Evolutionary conservation across 2,888 invertebrate genomes (phyloP).

Genomic region (Pollenia angustigena): DNA sequence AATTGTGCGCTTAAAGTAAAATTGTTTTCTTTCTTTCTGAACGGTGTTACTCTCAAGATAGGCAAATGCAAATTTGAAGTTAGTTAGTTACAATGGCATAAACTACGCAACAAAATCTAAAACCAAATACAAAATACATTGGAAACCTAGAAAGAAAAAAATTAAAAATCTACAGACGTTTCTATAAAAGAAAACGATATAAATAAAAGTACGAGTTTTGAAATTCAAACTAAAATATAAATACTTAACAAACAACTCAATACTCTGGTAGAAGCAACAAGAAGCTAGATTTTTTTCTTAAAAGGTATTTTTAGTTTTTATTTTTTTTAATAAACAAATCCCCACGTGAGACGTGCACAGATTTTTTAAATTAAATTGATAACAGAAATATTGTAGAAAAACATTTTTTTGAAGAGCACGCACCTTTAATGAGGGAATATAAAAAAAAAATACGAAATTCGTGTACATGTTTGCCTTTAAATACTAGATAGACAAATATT

Average conservation of each 20-base stretch:
- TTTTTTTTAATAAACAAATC: constrained; percentile 60
- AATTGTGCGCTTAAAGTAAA: constrained; percentile 19
- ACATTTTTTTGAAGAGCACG: constrained; percentile 17
- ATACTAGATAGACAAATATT: constrained; percentile 24
- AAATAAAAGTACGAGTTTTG: constrained; percentile 39
- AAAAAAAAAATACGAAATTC: neutral
- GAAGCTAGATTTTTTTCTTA: constrained; percentile 27
- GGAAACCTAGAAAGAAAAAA: constrained; percentile 29
- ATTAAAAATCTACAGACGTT: constrained; percentile 70
- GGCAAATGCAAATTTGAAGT: constrained; percentile 57
- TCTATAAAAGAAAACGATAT: constrained; percentile 58
- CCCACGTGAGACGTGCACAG: constrained; percentile 50
- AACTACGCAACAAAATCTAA: constrained; percentile 19
- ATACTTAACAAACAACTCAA: constrained; percentile 24
- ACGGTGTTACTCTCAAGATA: constrained; percentile 42
- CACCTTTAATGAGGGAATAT: constrained; percentile 42
- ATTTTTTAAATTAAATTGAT: constrained; percentile 17
- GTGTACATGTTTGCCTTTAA: neutral
- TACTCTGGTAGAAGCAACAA: constrained; percentile 1
- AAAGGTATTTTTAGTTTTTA: constrained; percentile 52
- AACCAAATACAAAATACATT: neutral
- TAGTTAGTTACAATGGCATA: constrained; percentile 21
- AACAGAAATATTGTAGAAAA: constrained; percentile 1
- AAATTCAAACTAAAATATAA: constrained; percentile 49
- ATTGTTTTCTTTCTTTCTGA: constrained; percentile 15